Base-by-base conservation (phyloP, 2,888 invertebrate genomes). In the Cephus spinipes region DNA sequence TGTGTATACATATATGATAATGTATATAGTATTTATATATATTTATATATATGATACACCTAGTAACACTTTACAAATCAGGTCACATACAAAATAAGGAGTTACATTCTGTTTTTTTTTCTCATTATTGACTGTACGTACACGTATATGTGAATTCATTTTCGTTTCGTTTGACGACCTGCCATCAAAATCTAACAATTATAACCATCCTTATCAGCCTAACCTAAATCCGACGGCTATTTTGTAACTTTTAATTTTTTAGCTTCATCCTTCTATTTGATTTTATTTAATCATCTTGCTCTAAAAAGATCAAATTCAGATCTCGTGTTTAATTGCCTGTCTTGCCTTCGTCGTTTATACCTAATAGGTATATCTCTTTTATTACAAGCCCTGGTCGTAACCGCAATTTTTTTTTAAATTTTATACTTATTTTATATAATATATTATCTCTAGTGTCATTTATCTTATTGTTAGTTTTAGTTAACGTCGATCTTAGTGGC, bases 21-120 rank as follows among this genome's bases (percentile, higher is more conserved):
- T 79, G 23, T 23, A 23, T 55, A 23, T 40, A 15, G 6, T 40
- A 40, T 40, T 40, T 40, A 40, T 40, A 80, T 81, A 80, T 33
- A 9, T 33, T 9, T 33, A 33, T 33, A 33, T 79, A 75, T 79
- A 68, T 69, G 35, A 79, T 79, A 79, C 55, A 77, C 69, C 79
- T 85, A 81, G 74, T 79, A 85, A 85, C 84, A 82, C 79, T 85
- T 85, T 85, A 85, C 80, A 84, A 85, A 85, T 78, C 77, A 79
- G 80, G 74, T 84, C 80, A 81, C 85, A 83, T 85, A 84, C 81
- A 86, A 85, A 86, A 85, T 84, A 83, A 83, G 81, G 77, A 78
- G 74, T 80, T 76, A 76, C 78, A 68, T 68, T 79, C 76, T 83
- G 79, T 78, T 23, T 55, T 55, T 40, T 23, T 23, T 55, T 55